These are phyloP conservation scores for Dromas ardeola DNA, from an alignment of 2,113 vertebrate species.

Conservation along the genomic window DNA sequence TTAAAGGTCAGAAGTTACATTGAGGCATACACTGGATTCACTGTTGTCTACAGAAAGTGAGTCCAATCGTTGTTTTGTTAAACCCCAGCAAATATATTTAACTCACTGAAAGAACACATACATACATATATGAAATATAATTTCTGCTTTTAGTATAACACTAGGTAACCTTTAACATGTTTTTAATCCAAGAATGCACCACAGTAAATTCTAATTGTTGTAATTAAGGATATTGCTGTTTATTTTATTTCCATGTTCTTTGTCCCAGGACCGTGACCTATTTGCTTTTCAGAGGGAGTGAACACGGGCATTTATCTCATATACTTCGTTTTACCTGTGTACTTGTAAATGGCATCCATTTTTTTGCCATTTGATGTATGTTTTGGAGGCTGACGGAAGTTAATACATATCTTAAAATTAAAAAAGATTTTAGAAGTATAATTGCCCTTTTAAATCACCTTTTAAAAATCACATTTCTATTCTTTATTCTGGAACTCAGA, in stretches of 20 bases:
- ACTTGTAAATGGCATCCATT: not conserved
- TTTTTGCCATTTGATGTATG: not conserved
- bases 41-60: too few species aligned
- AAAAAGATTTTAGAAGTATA: not conserved
- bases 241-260: not conserved
- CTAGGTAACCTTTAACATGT: not conserved
- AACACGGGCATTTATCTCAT: not conserved
- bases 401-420: not conserved
- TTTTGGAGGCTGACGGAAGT: not conserved
- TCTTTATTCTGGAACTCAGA: not conserved
- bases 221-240: not conserved
- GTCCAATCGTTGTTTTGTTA: not conserved
- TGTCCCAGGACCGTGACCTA: not conserved
- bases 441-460: not conserved
- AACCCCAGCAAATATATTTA: not conserved
- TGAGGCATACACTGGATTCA: not conserved
- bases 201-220: not conserved
- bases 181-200: not conserved
- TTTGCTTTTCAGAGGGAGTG: not conserved
- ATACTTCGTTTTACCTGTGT: not conserved
- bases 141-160: not conserved
- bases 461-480: not conserved
- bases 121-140: not conserved
- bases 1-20: not conserved
- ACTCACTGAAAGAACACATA: not conserved